Base-by-base conservation (phyloP, 2,113 vertebrate genomes). In the Cyprinus carpio region DNA sequence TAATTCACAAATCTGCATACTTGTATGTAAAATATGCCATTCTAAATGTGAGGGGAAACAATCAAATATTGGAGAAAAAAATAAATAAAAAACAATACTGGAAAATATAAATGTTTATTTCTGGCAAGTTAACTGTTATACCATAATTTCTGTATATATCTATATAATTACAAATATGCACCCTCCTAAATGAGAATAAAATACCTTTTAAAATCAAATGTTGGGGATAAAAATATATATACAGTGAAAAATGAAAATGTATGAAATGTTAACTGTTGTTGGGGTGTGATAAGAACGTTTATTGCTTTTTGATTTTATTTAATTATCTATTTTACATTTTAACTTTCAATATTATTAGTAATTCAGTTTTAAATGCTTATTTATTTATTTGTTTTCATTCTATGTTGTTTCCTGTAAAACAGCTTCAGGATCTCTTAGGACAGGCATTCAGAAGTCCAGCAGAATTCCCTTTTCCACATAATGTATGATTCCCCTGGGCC, bases 401-500 rank as follows among this genome's bases (percentile, higher is more conserved):
- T 34, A 34, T 3, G 34, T 34, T 34, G 34, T 34, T 34, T 34
- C 34, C 34, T 34, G 34, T 34, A 34, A 34, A 34, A 34, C 34
- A 34, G 34, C 34, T 34, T 4, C 34, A 34, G 34, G 34, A 3
- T 34, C 34, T 34, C 34, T 34, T 34, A 34, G 34, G 34, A 34
- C 34, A 34, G 34, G 34, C 34, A 34, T 34, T 34, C 34, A 34
- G 34, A 34, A 34, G 34, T 34, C 34, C 34, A 34, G 34, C 34
- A 34, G 34, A 34, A 34, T 34, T 34, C 82, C 87, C 82, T 81
- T 74, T 56, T 60, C 7, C 23, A 81, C 49, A 56, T 76, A 75
- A 72, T 71, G 43, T 72, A 81, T 88, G 81, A 84, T 77, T 77
- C n/a, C 46, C 58, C 62, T 15, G 43, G 34, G 31, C 12, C 34